phyloP scores from a whole-genome alignment of 53 echinoderm and acorn worm species.

The Pentamera pediparva region DNA sequence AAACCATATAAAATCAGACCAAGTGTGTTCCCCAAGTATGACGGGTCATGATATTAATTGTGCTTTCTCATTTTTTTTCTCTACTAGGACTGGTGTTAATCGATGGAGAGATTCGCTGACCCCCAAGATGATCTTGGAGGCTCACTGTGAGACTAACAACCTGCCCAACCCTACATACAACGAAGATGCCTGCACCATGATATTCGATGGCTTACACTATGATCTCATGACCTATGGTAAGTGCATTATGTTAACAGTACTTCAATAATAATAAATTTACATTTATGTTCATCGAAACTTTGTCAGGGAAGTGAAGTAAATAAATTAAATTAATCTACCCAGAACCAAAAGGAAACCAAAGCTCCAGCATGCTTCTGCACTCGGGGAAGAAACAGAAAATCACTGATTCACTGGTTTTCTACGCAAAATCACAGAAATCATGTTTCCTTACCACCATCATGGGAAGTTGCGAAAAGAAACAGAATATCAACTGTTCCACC shows the following conservation, averaged over 20 bases:
- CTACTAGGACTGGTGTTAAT: slow-evolving; percentile 72
- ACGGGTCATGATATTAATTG: not conserved
- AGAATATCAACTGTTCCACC: no score
- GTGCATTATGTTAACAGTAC: not conserved
- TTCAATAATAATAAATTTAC: no score
- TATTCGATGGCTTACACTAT: slow-evolving; percentile 10
- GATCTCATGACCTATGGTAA: slow-evolving; percentile 23
- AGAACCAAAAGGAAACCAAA: not conserved
- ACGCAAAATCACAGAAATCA: no score
- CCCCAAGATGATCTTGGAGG: slow-evolving; percentile 66
- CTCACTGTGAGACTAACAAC: slow-evolving; percentile 64
- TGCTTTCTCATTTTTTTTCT: not conserved
- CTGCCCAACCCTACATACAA: slow-evolving; percentile 68
- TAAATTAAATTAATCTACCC: not conserved
- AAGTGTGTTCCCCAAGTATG: no score
- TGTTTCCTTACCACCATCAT: no score
- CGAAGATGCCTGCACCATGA: slow-evolving; percentile 42
- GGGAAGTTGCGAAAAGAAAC: no score
- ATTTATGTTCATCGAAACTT: no score
- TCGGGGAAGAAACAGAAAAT: no score
- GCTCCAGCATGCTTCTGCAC: no score
- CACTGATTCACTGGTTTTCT: no score
- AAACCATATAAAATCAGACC: not conserved
- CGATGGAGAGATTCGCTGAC: slow-evolving; percentile 75
- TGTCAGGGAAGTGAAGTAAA: no score